phyloP scores from a whole-genome alignment of 2,888 invertebrate species.

The Adineta ricciae region DNA sequence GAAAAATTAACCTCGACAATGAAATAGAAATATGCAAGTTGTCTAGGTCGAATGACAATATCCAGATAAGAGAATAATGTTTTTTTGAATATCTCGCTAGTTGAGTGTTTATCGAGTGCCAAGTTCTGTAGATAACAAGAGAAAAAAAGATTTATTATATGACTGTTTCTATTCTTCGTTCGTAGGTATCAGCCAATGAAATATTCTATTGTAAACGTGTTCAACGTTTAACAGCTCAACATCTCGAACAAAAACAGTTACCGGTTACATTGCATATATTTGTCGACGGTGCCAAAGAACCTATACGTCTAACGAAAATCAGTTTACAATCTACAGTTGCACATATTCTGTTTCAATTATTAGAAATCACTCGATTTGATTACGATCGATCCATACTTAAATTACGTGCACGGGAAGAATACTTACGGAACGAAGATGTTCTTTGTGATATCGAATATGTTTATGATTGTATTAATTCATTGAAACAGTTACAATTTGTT shows the following conservation, averaged over 20 bases:
- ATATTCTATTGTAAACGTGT: constrained; percentile 11
- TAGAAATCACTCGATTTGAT: constrained; percentile 1
- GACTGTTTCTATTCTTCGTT: neutral
- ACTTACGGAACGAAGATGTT: constrained; percentile 18
- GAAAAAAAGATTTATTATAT: no score
- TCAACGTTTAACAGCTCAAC: constrained; percentile 8
- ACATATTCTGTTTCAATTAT: constrained; percentile 14
- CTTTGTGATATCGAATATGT: constrained; percentile 19
- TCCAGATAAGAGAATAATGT: no score
- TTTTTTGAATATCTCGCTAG: no score
- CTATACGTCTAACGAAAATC: neutral
- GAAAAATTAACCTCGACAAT: neutral
- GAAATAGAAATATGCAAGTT: no score
- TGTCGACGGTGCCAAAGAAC: constrained; percentile 6
- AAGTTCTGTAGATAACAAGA: no score
- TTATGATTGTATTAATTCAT: constrained; percentile 12
- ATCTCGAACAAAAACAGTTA: constrained; percentile 16
- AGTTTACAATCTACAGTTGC: neutral
- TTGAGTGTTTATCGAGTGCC: no score
- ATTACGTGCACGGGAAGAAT: constrained; percentile 20
- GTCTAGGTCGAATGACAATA: no score
- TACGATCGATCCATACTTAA: neutral
- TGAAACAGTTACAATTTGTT: constrained; percentile 11
- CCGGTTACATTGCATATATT: neutral
- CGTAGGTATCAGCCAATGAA: neutral